phyloP scores from a whole-genome alignment of 2,113 vertebrate genomes.

The Cyphomyrus plagiostoma region DNA sequence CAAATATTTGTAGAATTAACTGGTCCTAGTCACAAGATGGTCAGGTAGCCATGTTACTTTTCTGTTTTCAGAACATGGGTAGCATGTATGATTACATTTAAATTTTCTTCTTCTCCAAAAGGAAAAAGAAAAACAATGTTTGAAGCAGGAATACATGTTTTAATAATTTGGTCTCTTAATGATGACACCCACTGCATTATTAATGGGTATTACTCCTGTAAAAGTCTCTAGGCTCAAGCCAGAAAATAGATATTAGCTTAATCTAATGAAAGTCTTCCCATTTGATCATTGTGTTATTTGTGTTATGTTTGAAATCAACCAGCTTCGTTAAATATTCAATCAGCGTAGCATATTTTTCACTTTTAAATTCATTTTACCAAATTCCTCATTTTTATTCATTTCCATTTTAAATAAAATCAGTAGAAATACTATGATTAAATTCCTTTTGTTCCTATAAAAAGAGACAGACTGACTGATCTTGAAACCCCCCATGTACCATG shows the following conservation, averaged over 20 bases:
- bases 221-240: constrained; percentile 45
- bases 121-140: constrained; percentile 36
- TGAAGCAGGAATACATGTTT: constrained; percentile 68
- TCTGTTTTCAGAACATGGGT: background rate
- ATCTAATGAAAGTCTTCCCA: constrained; percentile 32
- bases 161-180: constrained; percentile 69
- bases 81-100: background rate
- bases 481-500: background rate
- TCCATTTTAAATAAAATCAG: background rate
- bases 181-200: constrained; percentile 74
- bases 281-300: constrained; percentile 51
- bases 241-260: constrained; percentile 29
- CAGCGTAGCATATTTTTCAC: constrained; percentile 25
- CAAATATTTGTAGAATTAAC: background rate
- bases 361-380: constrained; percentile 20
- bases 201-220: constrained; percentile 58
- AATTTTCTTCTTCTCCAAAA: background rate
- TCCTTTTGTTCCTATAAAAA: background rate
- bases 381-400: constrained; percentile 17
- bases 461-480: background rate
- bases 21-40: background rate
- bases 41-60: background rate
- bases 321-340: constrained; percentile 29
- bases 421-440: background rate
- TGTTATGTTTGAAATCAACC: constrained; percentile 28